A percentile compares a stretch with the other conserved stretches of the same genome.
Evolutionary conservation across 1,140 invertebrate species (phyloP).

Genomic region (Limonius californicus): DNA sequence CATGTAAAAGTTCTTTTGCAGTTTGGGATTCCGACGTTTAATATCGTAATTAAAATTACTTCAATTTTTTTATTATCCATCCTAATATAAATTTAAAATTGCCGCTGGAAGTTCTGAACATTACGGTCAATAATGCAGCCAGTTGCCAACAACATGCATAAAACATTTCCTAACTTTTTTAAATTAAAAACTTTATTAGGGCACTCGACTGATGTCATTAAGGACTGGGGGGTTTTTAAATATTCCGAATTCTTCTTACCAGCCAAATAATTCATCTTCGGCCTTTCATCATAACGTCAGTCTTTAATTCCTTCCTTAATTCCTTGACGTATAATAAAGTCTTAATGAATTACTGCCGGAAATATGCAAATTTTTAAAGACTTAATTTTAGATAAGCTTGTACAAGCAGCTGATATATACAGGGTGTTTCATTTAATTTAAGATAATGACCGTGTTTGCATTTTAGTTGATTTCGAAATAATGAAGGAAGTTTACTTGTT

Average conservation of each 20-base stretch:
- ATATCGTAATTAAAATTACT: slow-evolving; percentile 2
- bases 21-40: background rate
- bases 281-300: background rate
- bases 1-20: background rate
- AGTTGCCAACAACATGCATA: slow-evolving; percentile 12
- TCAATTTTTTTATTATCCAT: background rate
- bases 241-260: slow-evolving; percentile 8
- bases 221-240: background rate
- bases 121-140: slow-evolving; percentile 12
- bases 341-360: slow-evolving; percentile 9
- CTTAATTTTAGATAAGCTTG: slow-evolving; percentile 2
- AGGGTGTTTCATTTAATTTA: background rate
- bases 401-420: background rate
- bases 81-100: slow-evolving; percentile 13
- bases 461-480: no score
- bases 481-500: no score
- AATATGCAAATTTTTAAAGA: slow-evolving; percentile 6
- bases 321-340: slow-evolving; percentile 6
- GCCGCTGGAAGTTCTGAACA: background rate
- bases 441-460: no score
- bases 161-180: slow-evolving; percentile 12
- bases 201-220: slow-evolving; percentile 10
- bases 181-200: slow-evolving; percentile 15
- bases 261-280: slow-evolving; percentile 5
- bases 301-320: slow-evolving; percentile 8